A percentile compares a stretch with the other conserved stretches of the same genome.
Conservation (phyloP, 2,797 vertebrate genomes). For the Sebastes wilsoni region DNA sequence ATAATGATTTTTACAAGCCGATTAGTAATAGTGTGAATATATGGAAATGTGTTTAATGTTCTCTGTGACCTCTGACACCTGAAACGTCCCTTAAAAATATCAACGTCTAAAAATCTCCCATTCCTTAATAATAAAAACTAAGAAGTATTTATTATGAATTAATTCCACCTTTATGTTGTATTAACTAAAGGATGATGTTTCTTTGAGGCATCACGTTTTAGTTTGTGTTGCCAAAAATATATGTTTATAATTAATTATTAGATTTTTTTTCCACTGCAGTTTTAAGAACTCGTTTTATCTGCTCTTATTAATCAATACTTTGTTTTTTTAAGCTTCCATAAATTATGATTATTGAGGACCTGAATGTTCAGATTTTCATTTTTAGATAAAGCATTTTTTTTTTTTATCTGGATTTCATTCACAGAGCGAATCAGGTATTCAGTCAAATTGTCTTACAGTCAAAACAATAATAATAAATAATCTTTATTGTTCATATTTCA, state of each 20-base stretch:
- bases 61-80: not conserved
- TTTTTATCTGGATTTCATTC: no score
- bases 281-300: not conserved
- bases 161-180: no score
- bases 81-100: not conserved
- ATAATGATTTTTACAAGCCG: not conserved
- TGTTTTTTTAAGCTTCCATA: no score
- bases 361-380: not conserved
- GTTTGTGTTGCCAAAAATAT: not conserved
- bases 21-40: no score
- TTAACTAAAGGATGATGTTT: not conserved
- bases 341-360: not conserved
- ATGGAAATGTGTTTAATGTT: not conserved
- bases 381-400: no score
- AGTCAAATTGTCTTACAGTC: no score
- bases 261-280: not conserved
- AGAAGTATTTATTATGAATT: not conserved
- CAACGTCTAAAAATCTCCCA: not conserved
- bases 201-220: not conserved
- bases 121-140: not conserved
- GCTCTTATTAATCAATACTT: not conserved
- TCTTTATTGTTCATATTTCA: not conserved
- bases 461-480: no score
- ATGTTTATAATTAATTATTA: no score
- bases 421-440: no score